These are phyloP conservation scores for Nycticebus coucang DNA, from an alignment of 2,113 vertebrate genomes.

Conservation along the genomic window DNA sequence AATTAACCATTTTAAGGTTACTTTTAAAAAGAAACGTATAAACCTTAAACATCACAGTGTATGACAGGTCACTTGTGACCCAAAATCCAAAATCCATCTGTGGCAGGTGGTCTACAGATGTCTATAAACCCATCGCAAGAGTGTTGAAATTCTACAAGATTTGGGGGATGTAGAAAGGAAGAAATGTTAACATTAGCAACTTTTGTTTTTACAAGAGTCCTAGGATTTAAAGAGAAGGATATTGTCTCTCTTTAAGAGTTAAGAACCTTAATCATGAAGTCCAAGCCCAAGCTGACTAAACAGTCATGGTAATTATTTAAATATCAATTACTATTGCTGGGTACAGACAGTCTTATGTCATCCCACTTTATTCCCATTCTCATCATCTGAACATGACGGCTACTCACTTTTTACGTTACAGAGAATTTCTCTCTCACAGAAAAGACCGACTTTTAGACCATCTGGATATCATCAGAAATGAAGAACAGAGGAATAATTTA, in stretches of 20 bases:
- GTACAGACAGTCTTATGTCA: background rate
- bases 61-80: background rate
- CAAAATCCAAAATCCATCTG: background rate
- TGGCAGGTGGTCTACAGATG: background rate
- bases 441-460: conserved; percentile 71
- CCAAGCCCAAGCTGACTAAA: background rate
- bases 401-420: conserved; percentile 53
- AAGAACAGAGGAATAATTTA: conserved; percentile 76
- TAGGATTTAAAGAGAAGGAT: conserved; percentile 26
- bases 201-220: background rate
- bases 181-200: background rate
- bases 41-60: background rate
- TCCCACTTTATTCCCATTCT: background rate
- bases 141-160: conserved; percentile 21
- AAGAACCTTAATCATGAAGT: background rate
- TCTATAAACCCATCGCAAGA: background rate
- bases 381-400: background rate
- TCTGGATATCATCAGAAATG: conserved; percentile 75
- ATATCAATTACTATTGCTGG: conserved; percentile 24
- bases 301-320: conserved; percentile 28
- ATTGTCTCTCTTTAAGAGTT: background rate
- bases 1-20: background rate
- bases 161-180: background rate
- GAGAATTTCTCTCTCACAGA: conserved; percentile 54
- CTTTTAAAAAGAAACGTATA: conserved; percentile 33